Conservation (phyloP, 2,113 vertebrate genomes). For the Otocyon megalotis region DNA sequence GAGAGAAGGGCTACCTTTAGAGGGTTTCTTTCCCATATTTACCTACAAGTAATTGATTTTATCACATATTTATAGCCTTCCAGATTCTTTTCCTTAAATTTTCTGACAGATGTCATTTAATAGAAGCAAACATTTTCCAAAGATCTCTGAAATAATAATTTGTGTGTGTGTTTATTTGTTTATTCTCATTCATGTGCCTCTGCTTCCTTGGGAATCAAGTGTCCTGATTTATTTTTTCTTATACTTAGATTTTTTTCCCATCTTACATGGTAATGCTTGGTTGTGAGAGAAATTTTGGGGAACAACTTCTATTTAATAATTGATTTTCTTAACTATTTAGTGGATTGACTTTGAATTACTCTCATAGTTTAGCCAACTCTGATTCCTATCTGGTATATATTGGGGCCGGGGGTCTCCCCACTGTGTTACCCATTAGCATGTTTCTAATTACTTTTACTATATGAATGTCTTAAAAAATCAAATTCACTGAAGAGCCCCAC, state of each 20-base stretch:
- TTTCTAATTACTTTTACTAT: neutral
- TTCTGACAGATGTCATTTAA: neutral
- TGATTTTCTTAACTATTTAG: neutral
- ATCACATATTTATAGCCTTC: neutral
- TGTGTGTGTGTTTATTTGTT: neutral
- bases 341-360: neutral
- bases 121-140: neutral
- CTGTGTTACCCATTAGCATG: neutral
- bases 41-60: neutral
- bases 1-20: neutral
- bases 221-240: neutral
- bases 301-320: neutral
- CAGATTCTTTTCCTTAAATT: neutral
- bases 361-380: neutral
- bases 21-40: neutral
- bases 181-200: neutral
- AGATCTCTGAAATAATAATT: neutral
- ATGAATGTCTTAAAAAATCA: neutral
- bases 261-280: neutral
- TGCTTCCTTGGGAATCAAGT: neutral
- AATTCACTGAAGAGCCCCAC: neutral
- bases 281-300: neutral
- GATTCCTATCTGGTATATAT: neutral
- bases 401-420: neutral
- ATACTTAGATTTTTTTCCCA: neutral